Base-by-base conservation (phyloP, 2,888 invertebrate species). In the Agonum fuliginosum region DNA sequence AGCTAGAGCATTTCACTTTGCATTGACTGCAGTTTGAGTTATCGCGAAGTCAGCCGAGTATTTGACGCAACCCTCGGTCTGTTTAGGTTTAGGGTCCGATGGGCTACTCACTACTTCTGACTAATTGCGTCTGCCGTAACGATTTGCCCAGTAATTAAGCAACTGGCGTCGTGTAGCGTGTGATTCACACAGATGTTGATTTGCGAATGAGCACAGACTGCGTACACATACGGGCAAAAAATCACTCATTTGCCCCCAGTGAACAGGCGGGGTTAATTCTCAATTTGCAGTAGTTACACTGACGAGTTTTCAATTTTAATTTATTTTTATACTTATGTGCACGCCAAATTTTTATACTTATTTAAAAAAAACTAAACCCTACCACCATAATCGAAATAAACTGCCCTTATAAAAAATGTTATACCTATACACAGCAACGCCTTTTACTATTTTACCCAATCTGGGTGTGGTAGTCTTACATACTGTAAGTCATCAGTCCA, bases 71-170 rank as follows among this genome's bases (percentile, higher is more conserved):
- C 48, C 8, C 3, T 19, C n/a, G n/a, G 19, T 14, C 22, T 54
- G 54, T 54, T 54, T 54, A 54, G 37, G 30, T 30, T 30, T 46
- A 1, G 58, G 58, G 58, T 62, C 30, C 58, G 30, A 62, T 62
- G 58, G 58, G 58, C 58, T 24, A 62, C 30, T 34, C 58, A n/a
- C 30, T 54, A 67, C 24, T 46, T 12, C 43, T 41, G 41, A 73
- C 73, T 73, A 73, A 73, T 73, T 73, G 24, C 73, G 58, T 22
- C 37, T 8, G 24, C 24, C 46, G 67, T 67, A 67, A 65, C n/a
- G 65, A 67, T 69, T 37, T 69, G 69, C 69, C 69, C 46, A 22
- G 73, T 73, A 73, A 73, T 73, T 58, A 73, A 51, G 72, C 73
- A 73, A 73, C 37, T 54, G 58, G 24, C 41, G 54, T 20, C 3